These are phyloP conservation scores for Spea multiplicata DNA, from an alignment of 2,113 vertebrate species.

Conservation along the genomic window DNA sequence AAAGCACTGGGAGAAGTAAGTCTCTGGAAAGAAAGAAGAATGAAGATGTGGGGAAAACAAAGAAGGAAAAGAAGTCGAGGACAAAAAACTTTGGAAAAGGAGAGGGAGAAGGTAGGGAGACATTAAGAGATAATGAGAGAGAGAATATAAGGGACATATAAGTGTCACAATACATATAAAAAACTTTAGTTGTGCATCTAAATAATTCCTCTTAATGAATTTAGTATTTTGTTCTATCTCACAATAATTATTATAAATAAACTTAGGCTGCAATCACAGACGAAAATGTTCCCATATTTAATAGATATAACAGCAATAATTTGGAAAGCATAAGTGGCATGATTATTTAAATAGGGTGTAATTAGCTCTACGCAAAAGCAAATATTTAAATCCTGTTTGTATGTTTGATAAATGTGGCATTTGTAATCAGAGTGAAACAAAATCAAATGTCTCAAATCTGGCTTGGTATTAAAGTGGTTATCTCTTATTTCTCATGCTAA, in stretches of 20 bases:
- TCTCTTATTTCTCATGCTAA: no score
- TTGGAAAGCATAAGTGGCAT: constrained; percentile 44
- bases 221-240: constrained; percentile 55
- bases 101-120: no score
- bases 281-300: constrained; percentile 57
- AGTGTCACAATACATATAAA: no score
- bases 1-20: no score
- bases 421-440: constrained; percentile 45
- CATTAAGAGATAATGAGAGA: no score
- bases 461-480: not conserved
- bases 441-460: constrained; percentile 40
- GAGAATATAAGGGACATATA: not conserved
- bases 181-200: constrained; percentile 50
- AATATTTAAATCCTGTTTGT: constrained; percentile 47
- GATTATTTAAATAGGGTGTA: constrained; percentile 46
- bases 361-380: constrained; percentile 37
- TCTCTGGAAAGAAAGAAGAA: no score
- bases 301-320: constrained; percentile 48
- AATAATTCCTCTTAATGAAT: constrained; percentile 60
- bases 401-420: constrained; percentile 40
- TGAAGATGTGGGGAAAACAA: no score
- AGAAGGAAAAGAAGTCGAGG: no score
- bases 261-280: constrained; percentile 60
- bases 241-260: constrained; percentile 57
- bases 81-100: no score